Base-by-base conservation (phyloP, 2,888 invertebrate species). In the Drosophila bunnanda region DNA sequence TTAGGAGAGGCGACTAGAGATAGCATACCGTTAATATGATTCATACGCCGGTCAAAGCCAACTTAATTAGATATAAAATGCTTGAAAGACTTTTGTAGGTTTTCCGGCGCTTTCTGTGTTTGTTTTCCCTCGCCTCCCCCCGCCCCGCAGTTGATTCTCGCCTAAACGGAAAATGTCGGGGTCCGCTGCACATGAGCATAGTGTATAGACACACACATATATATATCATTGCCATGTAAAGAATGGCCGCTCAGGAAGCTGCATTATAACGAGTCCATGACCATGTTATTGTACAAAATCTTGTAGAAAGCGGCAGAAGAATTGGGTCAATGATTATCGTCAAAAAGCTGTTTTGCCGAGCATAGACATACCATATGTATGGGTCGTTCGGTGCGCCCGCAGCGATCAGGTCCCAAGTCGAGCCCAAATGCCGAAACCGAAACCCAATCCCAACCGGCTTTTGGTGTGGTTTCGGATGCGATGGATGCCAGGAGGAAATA, bases 281-380 rank as follows among this genome's bases (percentile, higher is more conserved):
- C 68, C 79, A 79, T 64, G 65, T 67, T 53, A 61, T 78, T 69
- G 59, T 69, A 65, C 65, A 57, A 50, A 67, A 79, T 69, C 69
- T 57, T 78, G 74, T 81, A 83, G 87, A 82, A 86, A 82, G 73
- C 75, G 69, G 68, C 69, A 75, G 64, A 70, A 55, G 76, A 82
- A 75, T 75, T 76, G 65, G 87, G 82, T 86, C 82, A 82, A 83
- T 81, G 76, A 83, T 80, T 76, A 80, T 52, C 55, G 64, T 52
- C 67, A 68, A 60, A 70, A 65, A 48, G 66, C 41, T 73, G 73
- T 53, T 73, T 48, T 60, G 56, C 62, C 52, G 62, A 38, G 43
- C 69, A 69, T 69, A 69, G 70, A 69, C 69, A 52, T 38, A 52
- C 30, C 43, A 57, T 46, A 39, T 48, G 55, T 67, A 54, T 67